phyloP scores from a whole-genome alignment of 2,888 invertebrate species.

The Trachelus tabidus region DNA sequence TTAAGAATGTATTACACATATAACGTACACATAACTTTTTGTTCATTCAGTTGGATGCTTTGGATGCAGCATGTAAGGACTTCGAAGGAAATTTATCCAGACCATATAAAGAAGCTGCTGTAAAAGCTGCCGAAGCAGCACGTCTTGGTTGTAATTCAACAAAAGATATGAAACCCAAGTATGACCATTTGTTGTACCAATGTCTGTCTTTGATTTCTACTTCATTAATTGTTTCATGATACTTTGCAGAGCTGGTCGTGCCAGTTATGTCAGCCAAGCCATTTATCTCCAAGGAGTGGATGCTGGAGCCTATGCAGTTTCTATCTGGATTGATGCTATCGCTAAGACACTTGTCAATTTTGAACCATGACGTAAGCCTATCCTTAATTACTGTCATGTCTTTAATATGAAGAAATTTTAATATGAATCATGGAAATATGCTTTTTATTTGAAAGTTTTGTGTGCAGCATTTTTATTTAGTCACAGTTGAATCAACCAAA shows the following conservation, averaged over 20 bases:
- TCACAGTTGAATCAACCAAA: neutral
- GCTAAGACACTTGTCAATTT: conserved; percentile 32
- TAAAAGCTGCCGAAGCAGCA: conserved; percentile 64
- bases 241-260: conserved; percentile 74
- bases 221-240: conserved; percentile 11
- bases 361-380: neutral
- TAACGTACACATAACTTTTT: neutral
- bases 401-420: neutral
- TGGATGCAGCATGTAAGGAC: conserved; percentile 66
- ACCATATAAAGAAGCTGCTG: conserved; percentile 56
- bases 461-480: neutral
- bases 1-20: neutral
- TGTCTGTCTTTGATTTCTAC: conserved; percentile 11
- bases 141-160: conserved; percentile 68
- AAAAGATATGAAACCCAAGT: conserved; percentile 71
- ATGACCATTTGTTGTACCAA: conserved; percentile 25
- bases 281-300: conserved; percentile 70
- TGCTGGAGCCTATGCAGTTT: conserved; percentile 77
- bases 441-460: neutral
- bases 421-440: neutral
- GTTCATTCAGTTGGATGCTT: conserved; percentile 69
- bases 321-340: conserved; percentile 73
- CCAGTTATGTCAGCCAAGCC: conserved; percentile 75
- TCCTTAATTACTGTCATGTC: neutral
- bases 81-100: conserved; percentile 60